Percentiles rank a stretch among this genome's conserved stretches.
phyloP scores from a whole-genome alignment of 2,113 vertebrate species.

The Peromyscus polionotus region DNA sequence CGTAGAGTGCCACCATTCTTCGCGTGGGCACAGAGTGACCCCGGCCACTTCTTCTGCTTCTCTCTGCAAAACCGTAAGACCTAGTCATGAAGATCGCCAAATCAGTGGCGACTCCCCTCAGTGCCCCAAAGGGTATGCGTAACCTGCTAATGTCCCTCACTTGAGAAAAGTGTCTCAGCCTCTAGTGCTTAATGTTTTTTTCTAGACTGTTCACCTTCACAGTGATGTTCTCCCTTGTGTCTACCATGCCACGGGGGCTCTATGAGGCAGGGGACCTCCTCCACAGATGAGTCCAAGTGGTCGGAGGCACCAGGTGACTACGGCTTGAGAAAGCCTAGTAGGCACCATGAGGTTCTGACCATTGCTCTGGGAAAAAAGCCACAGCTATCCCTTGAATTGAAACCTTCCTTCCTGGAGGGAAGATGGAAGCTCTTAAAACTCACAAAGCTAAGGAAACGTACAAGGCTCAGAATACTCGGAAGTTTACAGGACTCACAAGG shows the following conservation, averaged over 20 bases:
- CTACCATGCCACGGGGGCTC: neutral
- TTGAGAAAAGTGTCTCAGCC: neutral
- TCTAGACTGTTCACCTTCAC: neutral
- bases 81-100: neutral
- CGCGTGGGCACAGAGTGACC: constrained; percentile 88
- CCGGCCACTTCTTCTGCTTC: constrained; percentile 90
- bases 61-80: constrained; percentile 86
- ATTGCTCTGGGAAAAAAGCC: neutral
- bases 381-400: neutral
- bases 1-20: constrained; percentile 97
- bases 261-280: neutral
- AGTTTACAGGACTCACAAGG: neutral
- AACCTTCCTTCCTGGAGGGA: neutral
- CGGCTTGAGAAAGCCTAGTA: too few relatives aligned
- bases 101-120: neutral
- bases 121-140: neutral
- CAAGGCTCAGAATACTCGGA: neutral
- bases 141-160: too few relatives aligned
- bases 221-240: neutral
- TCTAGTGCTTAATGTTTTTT: neutral
- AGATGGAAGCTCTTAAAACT: neutral
- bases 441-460: neutral
- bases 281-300: neutral
- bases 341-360: neutral
- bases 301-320: neutral